Evolutionary conservation across 37 sponge, comb jelly and placozoan species (phyloP).

Genomic region (Geodia barretti): DNA sequence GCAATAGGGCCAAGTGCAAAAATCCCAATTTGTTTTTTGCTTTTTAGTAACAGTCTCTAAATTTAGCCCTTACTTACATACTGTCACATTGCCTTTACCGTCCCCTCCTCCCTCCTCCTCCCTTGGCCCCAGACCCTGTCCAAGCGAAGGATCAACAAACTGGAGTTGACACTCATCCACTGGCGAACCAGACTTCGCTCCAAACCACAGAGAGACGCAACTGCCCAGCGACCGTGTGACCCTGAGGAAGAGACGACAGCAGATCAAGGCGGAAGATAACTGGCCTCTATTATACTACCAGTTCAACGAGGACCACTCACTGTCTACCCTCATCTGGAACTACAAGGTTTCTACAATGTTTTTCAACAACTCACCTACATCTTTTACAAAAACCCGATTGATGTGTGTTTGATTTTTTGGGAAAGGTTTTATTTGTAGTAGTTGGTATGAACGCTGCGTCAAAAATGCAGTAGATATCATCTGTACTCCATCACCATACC

Average conservation of each 20-base stretch:
- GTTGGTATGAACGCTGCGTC: too few species aligned
- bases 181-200: conserved; percentile 87
- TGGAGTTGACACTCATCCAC: conserved; percentile 90
- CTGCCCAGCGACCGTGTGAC: conserved; percentile 64
- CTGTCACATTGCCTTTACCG: background rate
- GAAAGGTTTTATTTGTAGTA: too few species aligned
- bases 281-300: conserved; percentile 95
- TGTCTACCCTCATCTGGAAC: conserved; percentile 96
- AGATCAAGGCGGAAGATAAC: conserved; percentile 84
- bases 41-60: too few species aligned
- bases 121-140: conserved; percentile 65
- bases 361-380: background rate
- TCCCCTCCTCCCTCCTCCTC: background rate
- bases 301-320: conserved; percentile 94
- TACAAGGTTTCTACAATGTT: conserved; percentile 87
- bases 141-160: conserved; percentile 43
- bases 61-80: background rate
- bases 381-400: too few species aligned
- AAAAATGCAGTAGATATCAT: too few species aligned
- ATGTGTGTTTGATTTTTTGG: too few species aligned
- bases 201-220: conserved; percentile 46
- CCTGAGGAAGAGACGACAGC: conserved; percentile 86
- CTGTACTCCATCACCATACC: too few species aligned
- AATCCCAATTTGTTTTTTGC: too few species aligned
- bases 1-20: too few species aligned